These are phyloP conservation scores for Hormaphis cornu DNA, from an alignment of 1,140 invertebrate genomes.

Conservation along the genomic window DNA sequence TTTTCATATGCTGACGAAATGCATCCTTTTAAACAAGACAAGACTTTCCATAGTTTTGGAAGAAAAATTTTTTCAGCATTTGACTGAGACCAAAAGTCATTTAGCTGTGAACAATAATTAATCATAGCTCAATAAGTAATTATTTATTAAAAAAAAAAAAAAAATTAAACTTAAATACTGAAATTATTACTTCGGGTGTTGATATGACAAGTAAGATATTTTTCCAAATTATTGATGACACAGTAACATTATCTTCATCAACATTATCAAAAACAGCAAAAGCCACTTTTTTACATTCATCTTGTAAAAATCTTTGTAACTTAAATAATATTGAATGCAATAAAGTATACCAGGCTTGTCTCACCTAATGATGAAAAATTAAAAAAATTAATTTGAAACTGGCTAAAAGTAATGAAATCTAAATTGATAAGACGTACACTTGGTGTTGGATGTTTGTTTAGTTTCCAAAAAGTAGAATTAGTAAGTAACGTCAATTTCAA, in stretches of 20 bases:
- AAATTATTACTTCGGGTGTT: slow-evolving; percentile 48
- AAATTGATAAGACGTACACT: slow-evolving; percentile 43
- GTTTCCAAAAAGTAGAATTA: slow-evolving; percentile 64
- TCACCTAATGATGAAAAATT: slow-evolving; percentile 41
- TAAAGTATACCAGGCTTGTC: slow-evolving; percentile 57
- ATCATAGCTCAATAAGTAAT: too few relatives aligned
- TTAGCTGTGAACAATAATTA: slow-evolving; percentile 36
- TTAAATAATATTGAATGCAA: slow-evolving; percentile 54
- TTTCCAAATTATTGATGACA: slow-evolving; percentile 62
- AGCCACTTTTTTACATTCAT: slow-evolving; percentile 50
- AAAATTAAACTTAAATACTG: background rate
- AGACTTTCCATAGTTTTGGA: slow-evolving; percentile 56
- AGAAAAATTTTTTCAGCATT: slow-evolving; percentile 60
- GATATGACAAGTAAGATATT: slow-evolving; percentile 51
- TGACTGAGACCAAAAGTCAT: slow-evolving; percentile 59
- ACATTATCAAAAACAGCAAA: slow-evolving; percentile 55
- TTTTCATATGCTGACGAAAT: slow-evolving; percentile 60
- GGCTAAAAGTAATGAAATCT: slow-evolving; percentile 21
- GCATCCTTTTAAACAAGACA: slow-evolving; percentile 58
- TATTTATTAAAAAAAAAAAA: too few relatives aligned
- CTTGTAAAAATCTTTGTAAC: slow-evolving; percentile 42
- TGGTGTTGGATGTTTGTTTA: slow-evolving; percentile 49
- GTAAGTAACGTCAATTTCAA: slow-evolving; percentile 49
- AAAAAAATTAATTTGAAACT: background rate
- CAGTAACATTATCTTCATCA: slow-evolving; percentile 58